Base-by-base conservation (phyloP, 2,888 invertebrate species). In the Drosophila neotestacea region DNA sequence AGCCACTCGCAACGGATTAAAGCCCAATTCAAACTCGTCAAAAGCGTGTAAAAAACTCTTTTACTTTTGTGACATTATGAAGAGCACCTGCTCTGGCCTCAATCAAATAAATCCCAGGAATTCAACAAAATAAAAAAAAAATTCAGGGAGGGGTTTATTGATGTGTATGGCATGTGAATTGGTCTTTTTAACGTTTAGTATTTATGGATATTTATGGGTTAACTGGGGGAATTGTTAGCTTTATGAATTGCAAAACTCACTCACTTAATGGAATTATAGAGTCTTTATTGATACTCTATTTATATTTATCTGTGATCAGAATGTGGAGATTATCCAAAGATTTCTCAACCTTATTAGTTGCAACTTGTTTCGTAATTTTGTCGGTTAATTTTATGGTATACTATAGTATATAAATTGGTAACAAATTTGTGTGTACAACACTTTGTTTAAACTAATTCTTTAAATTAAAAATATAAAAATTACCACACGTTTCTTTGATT, bases 1-100 rank as follows among this genome's bases (percentile, higher is more conserved):
- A 51, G 70, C 62, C 55, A 51, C 7, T 46, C 38, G 52, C 42
- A 39, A 27, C 41, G 70, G 55, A 51, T 70, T 70, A 38, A 50
- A 7, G 44, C 34, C 55, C 54, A 38, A 38, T 62, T 54, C 36
- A 30, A 30, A 27, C 39, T 13, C 41, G 34, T 41, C 36, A 34
- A 41, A 44, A 47, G 6, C 22, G 38, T 9, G 22, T n/a, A 27
- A 38, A 38, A 47, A 47, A 30, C 36, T 13, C 16, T 46, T 28
- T 52, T 55, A 16, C 2, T 32, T 16, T 10, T 36, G 51, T 7
- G 38, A n/a, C 39, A 48, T 54, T 47, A 30, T 47, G 13, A 46
- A 54, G 34, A 46, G 32, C 55, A 63, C 55, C 62, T 55, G 56
- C 55, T 48, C 36, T 11, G 38, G 4, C 27, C 13, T 9, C 56